Base-by-base conservation (phyloP, 2,888 invertebrate genomes). In the Noctua pronuba region DNA sequence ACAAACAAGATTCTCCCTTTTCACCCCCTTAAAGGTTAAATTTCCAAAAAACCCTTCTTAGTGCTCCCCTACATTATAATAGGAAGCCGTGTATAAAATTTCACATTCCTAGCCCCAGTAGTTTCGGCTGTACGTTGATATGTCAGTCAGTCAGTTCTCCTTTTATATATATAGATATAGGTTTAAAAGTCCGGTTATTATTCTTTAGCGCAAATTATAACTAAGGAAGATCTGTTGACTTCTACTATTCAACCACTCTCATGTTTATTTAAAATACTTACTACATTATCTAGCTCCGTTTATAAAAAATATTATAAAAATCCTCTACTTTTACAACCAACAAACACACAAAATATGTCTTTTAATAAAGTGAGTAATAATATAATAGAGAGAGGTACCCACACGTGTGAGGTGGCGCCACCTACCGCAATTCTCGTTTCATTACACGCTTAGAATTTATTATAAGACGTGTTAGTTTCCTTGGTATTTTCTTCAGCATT, bases 381-480 rank as follows among this genome's bases (percentile, higher is more conserved):
- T 70, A 73, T 83, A 73, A 68, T 67, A 81, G 64, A 64, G 67
- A 80, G 71, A 38, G 52, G 68, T 52, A 41, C 38, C 49, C 73
- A 28, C 46, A 82, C 64, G 69, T 76, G 76, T 38, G 58, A 71
- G 77, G 75, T 79, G 71, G 79, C 64, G 70, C 68, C 77, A 75
- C 66, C 79, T 79, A 78, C 69, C 77, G 73, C 73, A 81, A 71
- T 75, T 69, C 76, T 78, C 79, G 24, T 55, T 68, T 28, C 35
- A 81, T 58, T 75, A 86, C 86, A 55, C 72, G 71, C 35, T 71
- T 67, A 73, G 82, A 86, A 87, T 87, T 84, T 86, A 84, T 78
- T 80, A 88, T 84, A 70, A 82, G 77, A 73, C 73, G 70, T 78
- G 79, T 77, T 77, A 80, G 73, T 75, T 80, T 66, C 77, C 62